Base-by-base conservation (phyloP, 2,113 vertebrate species). In the Amphiprion ocellaris region DNA sequence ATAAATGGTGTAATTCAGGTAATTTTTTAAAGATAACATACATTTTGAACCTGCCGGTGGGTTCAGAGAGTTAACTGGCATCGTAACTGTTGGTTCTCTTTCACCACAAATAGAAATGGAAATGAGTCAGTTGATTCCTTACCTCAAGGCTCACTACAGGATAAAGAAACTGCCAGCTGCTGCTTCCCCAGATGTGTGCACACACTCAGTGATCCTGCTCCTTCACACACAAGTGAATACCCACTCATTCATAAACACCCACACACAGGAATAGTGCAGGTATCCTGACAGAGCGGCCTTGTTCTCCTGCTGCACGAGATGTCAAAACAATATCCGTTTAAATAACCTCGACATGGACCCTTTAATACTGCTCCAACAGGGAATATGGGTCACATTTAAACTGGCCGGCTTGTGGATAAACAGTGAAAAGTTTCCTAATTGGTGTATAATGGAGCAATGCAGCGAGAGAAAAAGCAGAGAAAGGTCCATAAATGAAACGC, bases 331-430 rank as follows among this genome's bases (percentile, higher is more conserved):
- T 75, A 70, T 76, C 59, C 9, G 55, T 78, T 85, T 71, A 72
- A 83, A 82, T 39, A 28, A 53, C 64, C 39, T 17, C 0, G 6
- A 37, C 76, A n/a, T 71, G 15, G n/a, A 14, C 54, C 54, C 66
- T 79, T 78, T 83, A 85, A 78, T 55, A 41, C 19, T 1, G 64
- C 52, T 44, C 85, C 52, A 21, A 77, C 33, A 55, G 11, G 50
- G 63, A 86, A 89, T 71, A 70, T 80, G 12, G 82, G 67, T 83
- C 82, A 73, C 63, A 17, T 79, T 81, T 63, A 70, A 67, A 65
- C 69, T 4, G n/a, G 21, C 17, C 75, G 4, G 10, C 47, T 69
- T 26, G 46, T 80, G 66, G 73, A 81, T 68, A 80, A 85, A 84
- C 70, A 17, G 23, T 12, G 50, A 47, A 37, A 78, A 67, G 52